Evolutionary conservation across 1,140 invertebrate species (phyloP).

Genomic region (Drosophila santomea): DNA sequence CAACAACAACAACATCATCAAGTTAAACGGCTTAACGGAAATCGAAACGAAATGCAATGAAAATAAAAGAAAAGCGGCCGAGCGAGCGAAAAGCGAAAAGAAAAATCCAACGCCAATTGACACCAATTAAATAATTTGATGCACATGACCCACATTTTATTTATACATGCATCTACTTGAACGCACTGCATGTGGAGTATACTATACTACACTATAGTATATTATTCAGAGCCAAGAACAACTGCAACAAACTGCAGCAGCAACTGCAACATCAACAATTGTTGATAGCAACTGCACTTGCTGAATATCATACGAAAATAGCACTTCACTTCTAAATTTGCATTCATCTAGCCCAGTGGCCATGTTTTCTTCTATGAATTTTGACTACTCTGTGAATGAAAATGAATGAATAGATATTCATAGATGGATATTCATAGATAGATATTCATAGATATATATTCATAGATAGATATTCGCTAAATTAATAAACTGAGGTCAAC

Average conservation of each 20-base stretch:
- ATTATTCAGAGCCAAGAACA: constrained; percentile 17
- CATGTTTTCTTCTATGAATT: background rate
- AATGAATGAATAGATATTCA: background rate
- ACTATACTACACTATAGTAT: constrained; percentile 1
- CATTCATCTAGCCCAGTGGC: constrained; percentile 5
- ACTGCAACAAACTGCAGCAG: constrained; percentile 5
- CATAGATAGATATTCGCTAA: constrained; percentile 8
- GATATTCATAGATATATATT: background rate
- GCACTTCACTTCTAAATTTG: constrained; percentile 10
- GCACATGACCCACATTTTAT: constrained; percentile 83
- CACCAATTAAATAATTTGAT: constrained; percentile 84
- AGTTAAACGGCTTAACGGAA: constrained; percentile 43
- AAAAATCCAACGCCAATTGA: constrained; percentile 70
- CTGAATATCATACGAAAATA: constrained; percentile 43
- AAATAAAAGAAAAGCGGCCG: constrained; percentile 33
- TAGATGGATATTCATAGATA: background rate
- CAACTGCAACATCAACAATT: constrained; percentile 29
- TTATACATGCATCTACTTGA: constrained; percentile 53
- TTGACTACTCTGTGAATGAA: too few species aligned
- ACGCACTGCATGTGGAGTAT: constrained; percentile 24
- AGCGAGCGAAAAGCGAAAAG: constrained; percentile 26
- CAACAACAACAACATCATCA: background rate
- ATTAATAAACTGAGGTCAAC: constrained; percentile 39
- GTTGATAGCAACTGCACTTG: constrained; percentile 13
- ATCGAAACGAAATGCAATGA: constrained; percentile 33